phyloP scores from a whole-genome alignment of 2,797 vertebrate genomes.

The Gymnodraco acuticeps region DNA sequence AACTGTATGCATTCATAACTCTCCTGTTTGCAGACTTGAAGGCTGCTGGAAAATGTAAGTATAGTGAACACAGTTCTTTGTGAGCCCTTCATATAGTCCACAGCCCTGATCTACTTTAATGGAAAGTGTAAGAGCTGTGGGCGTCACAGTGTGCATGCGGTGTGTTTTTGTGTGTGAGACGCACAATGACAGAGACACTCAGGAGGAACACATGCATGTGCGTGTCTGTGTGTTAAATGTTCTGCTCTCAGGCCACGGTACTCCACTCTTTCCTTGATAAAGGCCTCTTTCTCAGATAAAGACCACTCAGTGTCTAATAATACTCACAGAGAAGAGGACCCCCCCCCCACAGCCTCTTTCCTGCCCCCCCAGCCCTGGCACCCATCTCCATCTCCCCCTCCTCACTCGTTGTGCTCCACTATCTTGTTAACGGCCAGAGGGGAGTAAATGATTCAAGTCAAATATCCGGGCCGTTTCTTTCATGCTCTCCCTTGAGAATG shows the following conservation, averaged over 20 bases:
- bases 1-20: background rate
- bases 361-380: conserved; percentile 13
- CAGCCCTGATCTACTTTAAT: background rate
- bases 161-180: conserved; percentile 10
- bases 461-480: conserved; percentile 23
- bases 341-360: conserved; percentile 15
- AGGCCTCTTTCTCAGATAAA: conserved; percentile 76
- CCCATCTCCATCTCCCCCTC: conserved; percentile 16
- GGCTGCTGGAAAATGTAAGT: background rate
- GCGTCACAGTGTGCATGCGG: conserved; percentile 22
- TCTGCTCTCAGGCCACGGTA: conserved; percentile 61
- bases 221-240: conserved; percentile 62
- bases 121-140: conserved; percentile 3
- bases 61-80: conserved; percentile 5
- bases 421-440: conserved; percentile 18
- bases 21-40: conserved; percentile 2
- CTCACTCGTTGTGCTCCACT: conserved; percentile 5
- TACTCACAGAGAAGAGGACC: conserved; percentile 66
- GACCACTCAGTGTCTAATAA: conserved; percentile 81
- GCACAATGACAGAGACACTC: background rate
- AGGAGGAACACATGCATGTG: conserved; percentile 16
- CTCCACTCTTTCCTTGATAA: conserved; percentile 74
- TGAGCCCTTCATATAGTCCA: background rate
- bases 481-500: conserved; percentile 1
- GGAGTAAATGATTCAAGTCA: conserved; percentile 54